Evolutionary conservation across 64 coral and sea anemone species (phyloP), one percentile per base, ranked within the genome.

Genomic region (Cladopsammia gracilis): DNA sequence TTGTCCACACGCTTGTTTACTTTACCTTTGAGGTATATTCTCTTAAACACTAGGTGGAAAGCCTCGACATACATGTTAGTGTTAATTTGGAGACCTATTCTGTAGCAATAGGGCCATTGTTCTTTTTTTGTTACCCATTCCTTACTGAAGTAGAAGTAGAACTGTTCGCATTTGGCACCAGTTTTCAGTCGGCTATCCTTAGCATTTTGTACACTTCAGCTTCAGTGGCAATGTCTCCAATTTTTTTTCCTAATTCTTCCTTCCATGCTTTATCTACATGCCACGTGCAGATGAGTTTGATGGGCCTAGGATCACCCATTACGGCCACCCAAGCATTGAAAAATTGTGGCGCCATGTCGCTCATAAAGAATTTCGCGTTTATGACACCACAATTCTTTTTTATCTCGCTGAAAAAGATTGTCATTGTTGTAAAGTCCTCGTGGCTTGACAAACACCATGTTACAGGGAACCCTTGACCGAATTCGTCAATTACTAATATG

Each of bases 241-340:
- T 49, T 58, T 78, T 78, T 48, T 79, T 34, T 6, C 78, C 48
- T 48, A 94, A 86, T 76, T 93, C 90, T 7, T 93, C 80, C 0
- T 79, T 25, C 11, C 90, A 74, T 18, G 84, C 84, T 54, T 72
- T 87, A 56, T 72, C 84, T 4, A 94, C 92, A 34, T 94, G 77
- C 92, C 92, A 94, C 43, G 92, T 89, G 56, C 92, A 94, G 48
- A 94, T 15, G 10, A 94, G 34, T 59, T 93, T 93, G 6, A 25
- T 56, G 13, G 86, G 47, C 14, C 75, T 74, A 7, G 15, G 53
- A 10, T 83, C 25, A 5, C 58, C 71, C 92, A 94, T 94, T 1
- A 78, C 57, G 4, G 56, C 86, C 56, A 89, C 57, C 92, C 86
- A 94, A 14, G 92, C 86, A 42, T 94, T 94, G 76, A 82, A 94